Evolutionary conservation across 2,888 invertebrate species (phyloP), one percentile per base, ranked within the genome.

Genomic region (Drosophila aldrichi): DNA sequence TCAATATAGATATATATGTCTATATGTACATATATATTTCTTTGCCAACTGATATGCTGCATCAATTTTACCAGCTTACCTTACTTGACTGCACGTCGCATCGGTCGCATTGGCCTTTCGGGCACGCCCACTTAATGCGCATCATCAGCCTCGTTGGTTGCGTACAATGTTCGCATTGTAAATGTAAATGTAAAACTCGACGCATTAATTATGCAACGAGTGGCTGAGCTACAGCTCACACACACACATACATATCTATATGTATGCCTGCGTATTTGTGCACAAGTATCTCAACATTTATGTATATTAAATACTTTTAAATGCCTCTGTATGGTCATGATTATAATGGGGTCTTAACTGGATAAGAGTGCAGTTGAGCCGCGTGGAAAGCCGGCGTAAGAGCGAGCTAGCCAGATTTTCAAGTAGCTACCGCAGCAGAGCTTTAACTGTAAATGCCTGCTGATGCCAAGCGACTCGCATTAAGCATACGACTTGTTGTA

Each of bases 121-220:
- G 65, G 62, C 60, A 65, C 71, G 51, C 64, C 76, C 80, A 70
- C 71, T 82, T 79, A 89, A 84, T 87, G 82, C 74, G 64, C 62
- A 70, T 62, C 54, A 60, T 77, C 67, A 68, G 49, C 61, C 63
- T 69, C 73, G 55, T 52, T 48, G 43, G 64, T 32, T 52, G 36
- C 72, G 62, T 76, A 81, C 74, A 68, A 59, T 51, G 73, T 62
- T 6, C 34, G 36, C 85, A 90, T 82, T 82, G 83, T 74, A 74
- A 87, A 86, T 82, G 83, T 74, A 74, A 87, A 89, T 78, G 81
- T 87, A 81, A 82, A 82, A 82, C 72, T 68, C 78, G 59, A 63
- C 54, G 75, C 75, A 88, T 90, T 88, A 88, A 85, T 85, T 90
- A 85, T 86, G 78, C 83, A 87, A 67, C 59, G 54, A 75, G 65